These are phyloP conservation scores for Scotopteryx bipunctaria DNA, from an alignment of 2,888 invertebrate genomes.

Conservation along the genomic window DNA sequence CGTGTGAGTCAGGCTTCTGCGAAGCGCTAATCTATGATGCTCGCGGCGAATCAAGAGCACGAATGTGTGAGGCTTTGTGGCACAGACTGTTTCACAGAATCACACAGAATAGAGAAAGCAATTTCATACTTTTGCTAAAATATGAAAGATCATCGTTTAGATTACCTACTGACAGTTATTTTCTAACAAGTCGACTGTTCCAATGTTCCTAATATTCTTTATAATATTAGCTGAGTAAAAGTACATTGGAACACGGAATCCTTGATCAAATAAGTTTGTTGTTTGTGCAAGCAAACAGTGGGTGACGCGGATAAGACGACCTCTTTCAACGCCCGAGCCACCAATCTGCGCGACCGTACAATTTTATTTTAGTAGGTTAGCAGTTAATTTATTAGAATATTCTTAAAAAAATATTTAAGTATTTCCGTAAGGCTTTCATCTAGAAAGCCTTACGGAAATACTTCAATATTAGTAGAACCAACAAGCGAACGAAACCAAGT, in stretches of 20 bases:
- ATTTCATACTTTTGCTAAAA: too few relatives aligned
- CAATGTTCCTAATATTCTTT: too few relatives aligned
- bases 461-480: too few relatives aligned
- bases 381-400: too few relatives aligned
- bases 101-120: too few relatives aligned
- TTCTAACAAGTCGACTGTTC: too few relatives aligned
- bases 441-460: too few relatives aligned
- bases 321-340: constrained; percentile 23
- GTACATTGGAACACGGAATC: constrained; percentile 20
- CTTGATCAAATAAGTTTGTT: constrained; percentile 27
- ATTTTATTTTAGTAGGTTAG: constrained; percentile 33
- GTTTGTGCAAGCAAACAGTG: constrained; percentile 31
- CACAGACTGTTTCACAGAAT: constrained; percentile 1
- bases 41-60: constrained; percentile 28
- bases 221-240: background rate
- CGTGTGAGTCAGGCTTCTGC: constrained; percentile 49
- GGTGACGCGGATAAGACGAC: constrained; percentile 35
- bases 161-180: too few relatives aligned
- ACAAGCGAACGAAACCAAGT: too few relatives aligned
- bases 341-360: constrained; percentile 14
- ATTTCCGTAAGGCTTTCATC: too few relatives aligned
- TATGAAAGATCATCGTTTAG: too few relatives aligned
- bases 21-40: constrained; percentile 34
- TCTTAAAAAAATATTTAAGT: too few relatives aligned
- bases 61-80: constrained; percentile 10